Base-by-base conservation (phyloP, 2,113 vertebrate species). In the Atherinomorus stipes region DNA sequence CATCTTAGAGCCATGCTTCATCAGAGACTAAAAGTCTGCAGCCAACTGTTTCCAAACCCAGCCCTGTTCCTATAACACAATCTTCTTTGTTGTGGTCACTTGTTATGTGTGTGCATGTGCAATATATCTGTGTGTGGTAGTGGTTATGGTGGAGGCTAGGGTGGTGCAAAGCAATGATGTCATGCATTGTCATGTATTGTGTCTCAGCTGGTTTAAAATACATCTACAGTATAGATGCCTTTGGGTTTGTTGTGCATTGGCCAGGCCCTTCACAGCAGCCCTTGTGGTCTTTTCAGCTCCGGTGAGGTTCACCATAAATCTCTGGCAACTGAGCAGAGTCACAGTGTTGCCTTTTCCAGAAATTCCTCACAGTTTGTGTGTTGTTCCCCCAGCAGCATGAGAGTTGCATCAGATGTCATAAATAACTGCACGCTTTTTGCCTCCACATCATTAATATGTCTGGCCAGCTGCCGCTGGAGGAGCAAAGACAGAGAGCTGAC, bases 21-120 rank as follows among this genome's bases (percentile, higher is more conserved):
- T 80, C 76, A 87, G 85, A 63, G 49, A 57, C 68, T 72, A 50
- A 69, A 62, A 78, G 80, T 76, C 78, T 76, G 74, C 62, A 74
- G 80, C 74, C 75, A 88, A 72, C 45, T 65, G 64, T 72, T 80
- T 84, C 73, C 84, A 87, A 80, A 76, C 80, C 81, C 72, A 85
- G 53, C 81, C 75, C 66, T 52, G 53, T 62, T 71, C 67, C 79
- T 83, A 81, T 76, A 90, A 87, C 80, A 72, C 62, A 69, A 40
- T 52, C 64, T 44, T 58, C 59, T 90, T 70, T 91, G 85, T 90
- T 91, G 90, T 91, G 91, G 88, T 84, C 71, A 79, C 53, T 78
- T 54, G 44, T 60, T 76, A n/a, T 58, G 38, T 61, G 50, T 65
- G 34, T 76, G 54, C 28, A 50, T 44, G 50, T 44, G n/a, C 13